phyloP scores from a whole-genome alignment of 2,113 vertebrate genomes.

The Azemiops feae region DNA sequence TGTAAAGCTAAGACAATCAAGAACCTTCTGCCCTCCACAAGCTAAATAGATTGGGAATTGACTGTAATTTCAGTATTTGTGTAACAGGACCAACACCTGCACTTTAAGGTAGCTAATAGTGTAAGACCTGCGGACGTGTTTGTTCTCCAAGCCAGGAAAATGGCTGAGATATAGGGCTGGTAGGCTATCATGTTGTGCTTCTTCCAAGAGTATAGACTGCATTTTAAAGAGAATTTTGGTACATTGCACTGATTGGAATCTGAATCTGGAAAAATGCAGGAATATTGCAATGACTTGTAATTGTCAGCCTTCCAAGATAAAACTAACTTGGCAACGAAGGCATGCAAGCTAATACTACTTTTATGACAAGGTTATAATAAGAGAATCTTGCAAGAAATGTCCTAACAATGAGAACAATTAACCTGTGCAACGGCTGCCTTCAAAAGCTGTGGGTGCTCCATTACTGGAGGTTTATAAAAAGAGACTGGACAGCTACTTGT shows the following conservation, averaged over 20 bases:
- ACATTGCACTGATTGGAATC: neutral
- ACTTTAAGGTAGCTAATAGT: too few species aligned
- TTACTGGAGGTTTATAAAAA: neutral
- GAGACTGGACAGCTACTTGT: neutral
- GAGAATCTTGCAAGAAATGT: neutral
- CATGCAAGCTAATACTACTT: neutral
- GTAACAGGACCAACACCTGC: neutral
- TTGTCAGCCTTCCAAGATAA: neutral
- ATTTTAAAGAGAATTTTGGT: neutral
- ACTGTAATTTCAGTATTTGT: neutral
- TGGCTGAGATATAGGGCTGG: neutral
- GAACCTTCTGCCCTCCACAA: neutral
- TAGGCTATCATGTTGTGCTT: neutral
- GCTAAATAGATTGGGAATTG: neutral
- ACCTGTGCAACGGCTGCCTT: neutral
- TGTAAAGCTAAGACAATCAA: neutral
- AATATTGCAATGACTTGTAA: neutral
- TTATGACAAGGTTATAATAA: neutral
- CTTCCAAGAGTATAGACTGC: neutral
- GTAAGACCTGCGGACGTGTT: neutral
- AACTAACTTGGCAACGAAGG: neutral
- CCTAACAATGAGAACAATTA: neutral
- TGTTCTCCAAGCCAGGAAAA: neutral
- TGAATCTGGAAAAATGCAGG: neutral
- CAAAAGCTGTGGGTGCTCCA: neutral